Conservation (phyloP, 2,113 vertebrate genomes). For the Danionella cerebrum region DNA sequence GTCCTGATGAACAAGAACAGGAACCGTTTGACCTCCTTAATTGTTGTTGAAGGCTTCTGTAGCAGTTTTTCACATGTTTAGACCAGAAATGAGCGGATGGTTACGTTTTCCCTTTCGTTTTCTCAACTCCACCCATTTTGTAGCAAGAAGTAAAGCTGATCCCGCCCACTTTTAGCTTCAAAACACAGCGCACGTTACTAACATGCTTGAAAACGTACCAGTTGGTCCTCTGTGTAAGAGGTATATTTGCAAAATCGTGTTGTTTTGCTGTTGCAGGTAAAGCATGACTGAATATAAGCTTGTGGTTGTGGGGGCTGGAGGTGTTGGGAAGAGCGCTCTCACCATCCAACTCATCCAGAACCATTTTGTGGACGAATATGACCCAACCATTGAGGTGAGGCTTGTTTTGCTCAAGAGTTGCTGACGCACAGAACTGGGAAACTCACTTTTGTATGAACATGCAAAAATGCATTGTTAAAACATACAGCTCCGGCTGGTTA, state of each 20-base stretch:
- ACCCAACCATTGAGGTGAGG: conserved; percentile 71
- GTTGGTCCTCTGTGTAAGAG: too few species aligned
- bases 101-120: too few species aligned
- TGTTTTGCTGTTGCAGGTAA: conserved; percentile 50
- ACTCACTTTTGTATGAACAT: background rate
- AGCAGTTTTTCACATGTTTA: too few species aligned
- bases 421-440: background rate
- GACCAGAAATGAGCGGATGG: too few species aligned
- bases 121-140: too few species aligned
- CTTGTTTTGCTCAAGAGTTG: background rate
- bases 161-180: too few species aligned
- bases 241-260: background rate
- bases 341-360: conserved; percentile 74
- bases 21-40: too few species aligned
- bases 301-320: conserved; percentile 71
- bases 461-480: background rate
- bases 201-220: too few species aligned
- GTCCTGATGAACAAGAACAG: too few species aligned
- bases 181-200: too few species aligned
- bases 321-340: conserved; percentile 69
- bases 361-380: conserved; percentile 72
- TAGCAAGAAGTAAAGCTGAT: too few species aligned
- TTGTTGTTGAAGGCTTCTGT: too few species aligned
- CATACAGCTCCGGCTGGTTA: conserved; percentile 45
- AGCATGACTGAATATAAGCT: conserved; percentile 73